Evolutionary conservation across 2,888 invertebrate species (phyloP).

Genomic region (Gymnosoma rotundatum): DNA sequence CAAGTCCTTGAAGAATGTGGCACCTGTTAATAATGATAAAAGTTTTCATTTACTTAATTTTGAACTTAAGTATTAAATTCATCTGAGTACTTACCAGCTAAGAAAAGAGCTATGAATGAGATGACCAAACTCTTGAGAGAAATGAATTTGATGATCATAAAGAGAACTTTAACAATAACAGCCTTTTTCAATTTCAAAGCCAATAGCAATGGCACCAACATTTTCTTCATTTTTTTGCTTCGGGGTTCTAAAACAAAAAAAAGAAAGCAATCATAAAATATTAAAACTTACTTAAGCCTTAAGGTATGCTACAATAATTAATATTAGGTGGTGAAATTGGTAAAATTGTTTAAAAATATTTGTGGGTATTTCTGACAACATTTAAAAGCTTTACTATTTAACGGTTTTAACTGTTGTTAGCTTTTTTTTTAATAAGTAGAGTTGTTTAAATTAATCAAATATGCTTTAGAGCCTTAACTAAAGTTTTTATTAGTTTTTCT

Average conservation of each 20-base stretch:
- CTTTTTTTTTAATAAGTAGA: too few relatives aligned
- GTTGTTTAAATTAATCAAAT: too few relatives aligned
- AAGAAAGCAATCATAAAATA: background rate
- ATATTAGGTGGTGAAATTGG: background rate
- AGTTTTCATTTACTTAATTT: background rate
- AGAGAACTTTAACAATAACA: constrained; percentile 85
- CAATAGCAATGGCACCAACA: constrained; percentile 85
- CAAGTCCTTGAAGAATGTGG: constrained; percentile 82
- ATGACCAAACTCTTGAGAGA: constrained; percentile 86
- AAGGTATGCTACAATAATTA: constrained; percentile 19
- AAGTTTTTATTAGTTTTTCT: too few relatives aligned
- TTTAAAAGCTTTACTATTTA: background rate
- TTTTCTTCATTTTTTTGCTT: constrained; percentile 85
- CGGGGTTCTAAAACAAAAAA: constrained; percentile 83
- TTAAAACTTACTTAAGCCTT: constrained; percentile 24
- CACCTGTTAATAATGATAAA: constrained; percentile 74
- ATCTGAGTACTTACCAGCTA: constrained; percentile 82
- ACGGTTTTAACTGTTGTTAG: too few relatives aligned
- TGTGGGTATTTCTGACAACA: background rate
- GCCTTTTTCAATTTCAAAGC: constrained; percentile 85
- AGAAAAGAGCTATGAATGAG: constrained; percentile 85
- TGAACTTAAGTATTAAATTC: background rate
- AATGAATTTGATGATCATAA: constrained; percentile 85
- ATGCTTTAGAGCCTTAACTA: too few relatives aligned
- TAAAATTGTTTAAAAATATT: background rate